Base-by-base conservation (phyloP, 2,888 invertebrate species). In the Amphipoea lucens region DNA sequence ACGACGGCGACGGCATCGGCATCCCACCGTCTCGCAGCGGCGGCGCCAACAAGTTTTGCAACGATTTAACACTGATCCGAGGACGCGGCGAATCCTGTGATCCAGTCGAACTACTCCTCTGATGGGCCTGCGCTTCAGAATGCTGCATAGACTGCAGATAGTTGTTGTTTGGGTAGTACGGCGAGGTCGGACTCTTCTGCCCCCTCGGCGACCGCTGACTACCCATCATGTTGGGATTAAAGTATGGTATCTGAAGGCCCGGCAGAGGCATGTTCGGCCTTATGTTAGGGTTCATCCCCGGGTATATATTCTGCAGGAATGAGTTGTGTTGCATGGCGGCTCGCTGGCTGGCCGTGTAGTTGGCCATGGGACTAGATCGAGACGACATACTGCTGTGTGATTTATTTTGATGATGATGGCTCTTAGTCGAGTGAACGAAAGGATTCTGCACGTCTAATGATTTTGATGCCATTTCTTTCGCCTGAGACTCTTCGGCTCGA, bases 1-100 rank as follows among this genome's bases (percentile, higher is more conserved):
- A 88, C 95, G 95, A 89, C 5, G 93, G 89, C 76, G 96, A 94
- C 66, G 96, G 93, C 76, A 96, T 95, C 66, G 67, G 9, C 66
- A 74, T 68, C 51, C 74, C 54, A 1, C 67, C 79, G 20, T 67
- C 74, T 6, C n/a, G 96, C 95, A 63, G 94, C 92, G 54, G 94
- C n/a, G 97, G 97, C 90, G 97, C 97, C 91, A 97, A 91, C 83
- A 97, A 94, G 92, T 98, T 98, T 86, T 97, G 97, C 86, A 98
- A 95, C 45, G 97, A 97, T 92, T 97, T 98, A 82, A 97, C 97
- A 91, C 97, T 97, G 80, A 97, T 97, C 87, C 97, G 95, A 65
- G 97, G 97, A 82, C 97, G 97, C 85, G 97, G 96, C 68, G 97
- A 96, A 88, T 96, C 95, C 88, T 96, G 94, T 42, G 95, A 94